Evolutionary conservation across 1,140 invertebrate genomes (phyloP).

Genomic region (Goniozus legneri): DNA sequence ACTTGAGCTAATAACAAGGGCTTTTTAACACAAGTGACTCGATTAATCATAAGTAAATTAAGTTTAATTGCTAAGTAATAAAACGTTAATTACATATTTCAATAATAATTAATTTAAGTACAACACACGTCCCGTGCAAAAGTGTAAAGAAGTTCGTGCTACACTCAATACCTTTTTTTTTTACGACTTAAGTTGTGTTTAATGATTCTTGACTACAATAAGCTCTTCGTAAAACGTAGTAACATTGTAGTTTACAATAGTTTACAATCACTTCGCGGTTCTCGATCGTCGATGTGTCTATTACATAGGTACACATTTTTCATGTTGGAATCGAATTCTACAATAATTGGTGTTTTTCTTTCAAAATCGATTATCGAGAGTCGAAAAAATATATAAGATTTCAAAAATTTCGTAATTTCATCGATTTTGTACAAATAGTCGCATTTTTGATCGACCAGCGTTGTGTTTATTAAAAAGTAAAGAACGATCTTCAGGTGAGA

Average conservation of each 20-base stretch:
- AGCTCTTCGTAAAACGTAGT: constrained; percentile 57
- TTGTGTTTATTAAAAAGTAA: too few species aligned
- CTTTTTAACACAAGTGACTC: constrained; percentile 35
- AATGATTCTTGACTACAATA: constrained; percentile 55
- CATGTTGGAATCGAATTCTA: constrained; percentile 41
- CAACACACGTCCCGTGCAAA: constrained; percentile 56
- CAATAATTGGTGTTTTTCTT: not conserved
- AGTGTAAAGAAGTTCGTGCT: constrained; percentile 53
- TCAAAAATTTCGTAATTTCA: too few species aligned
- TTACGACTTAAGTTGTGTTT: constrained; percentile 48
- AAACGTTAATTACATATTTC: constrained; percentile 53
- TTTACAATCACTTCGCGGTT: constrained; percentile 47
- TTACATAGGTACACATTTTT: constrained; percentile 42
- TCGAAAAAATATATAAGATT: too few species aligned
- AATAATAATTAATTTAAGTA: constrained; percentile 49
- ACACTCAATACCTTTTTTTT: constrained; percentile 38
- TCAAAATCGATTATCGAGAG: not conserved
- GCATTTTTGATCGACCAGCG: too few species aligned
- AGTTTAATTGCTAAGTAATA: constrained; percentile 53
- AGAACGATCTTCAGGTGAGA: too few species aligned
- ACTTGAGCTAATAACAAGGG: constrained; percentile 17
- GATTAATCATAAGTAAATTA: constrained; percentile 50
- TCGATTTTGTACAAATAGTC: too few species aligned
- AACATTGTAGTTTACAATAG: constrained; percentile 57
- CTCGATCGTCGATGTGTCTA: constrained; percentile 42